These are phyloP conservation scores for Chanos chanos DNA, from an alignment of 2,797 vertebrate species.

Conservation along the genomic window DNA sequence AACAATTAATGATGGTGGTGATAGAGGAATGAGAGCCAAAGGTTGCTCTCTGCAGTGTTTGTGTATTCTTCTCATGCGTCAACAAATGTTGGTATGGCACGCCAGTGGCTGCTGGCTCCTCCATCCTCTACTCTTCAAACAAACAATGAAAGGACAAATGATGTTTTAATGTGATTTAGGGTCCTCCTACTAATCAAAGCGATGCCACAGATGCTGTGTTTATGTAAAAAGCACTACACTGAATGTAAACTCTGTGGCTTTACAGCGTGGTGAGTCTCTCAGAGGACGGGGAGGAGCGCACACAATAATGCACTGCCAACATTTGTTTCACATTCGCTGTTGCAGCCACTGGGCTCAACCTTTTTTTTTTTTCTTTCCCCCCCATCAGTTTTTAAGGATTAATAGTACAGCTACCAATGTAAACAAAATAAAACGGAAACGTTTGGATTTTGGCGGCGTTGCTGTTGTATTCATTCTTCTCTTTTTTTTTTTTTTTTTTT, in stretches of 20 bases:
- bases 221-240: slow-evolving; percentile 66
- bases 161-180: slow-evolving; percentile 76
- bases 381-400: slow-evolving; percentile 54
- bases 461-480: slow-evolving; percentile 36
- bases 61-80: slow-evolving; percentile 46
- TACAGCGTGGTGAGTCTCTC: slow-evolving; percentile 54
- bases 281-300: slow-evolving; percentile 43
- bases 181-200: slow-evolving; percentile 75
- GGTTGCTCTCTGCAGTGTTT: slow-evolving; percentile 43
- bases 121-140: slow-evolving; percentile 63
- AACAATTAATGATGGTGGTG: slow-evolving; percentile 1
- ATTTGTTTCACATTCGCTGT: slow-evolving; percentile 67
- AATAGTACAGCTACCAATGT: slow-evolving; percentile 52
- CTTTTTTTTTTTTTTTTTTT: slow-evolving; percentile 44
- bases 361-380: slow-evolving; percentile 53
- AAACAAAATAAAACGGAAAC: slow-evolving; percentile 56
- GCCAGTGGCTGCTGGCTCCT: slow-evolving; percentile 41
- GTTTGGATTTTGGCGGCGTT: slow-evolving; percentile 54
- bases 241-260: slow-evolving; percentile 67
- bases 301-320: slow-evolving; percentile 59
- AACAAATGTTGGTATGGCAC: slow-evolving; percentile 58
- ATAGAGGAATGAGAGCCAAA: slow-evolving; percentile 12
- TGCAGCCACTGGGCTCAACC: slow-evolving; percentile 13
- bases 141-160: slow-evolving; percentile 64
- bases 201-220: slow-evolving; percentile 67